phyloP scores from a whole-genome alignment of 2,797 vertebrate species.

The Hipposideros larvatus region DNA sequence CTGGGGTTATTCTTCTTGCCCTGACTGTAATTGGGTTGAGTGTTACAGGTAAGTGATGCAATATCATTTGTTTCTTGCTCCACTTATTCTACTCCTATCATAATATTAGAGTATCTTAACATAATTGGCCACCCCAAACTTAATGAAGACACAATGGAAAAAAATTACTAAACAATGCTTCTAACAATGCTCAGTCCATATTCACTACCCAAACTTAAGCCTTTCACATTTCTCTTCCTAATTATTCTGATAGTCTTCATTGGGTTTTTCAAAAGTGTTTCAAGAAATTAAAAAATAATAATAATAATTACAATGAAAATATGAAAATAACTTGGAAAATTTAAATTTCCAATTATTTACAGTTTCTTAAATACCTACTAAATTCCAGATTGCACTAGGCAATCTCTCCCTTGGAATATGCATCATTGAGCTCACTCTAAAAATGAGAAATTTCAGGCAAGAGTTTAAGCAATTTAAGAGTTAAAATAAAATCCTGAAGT shows the following conservation, averaged over 20 bases:
- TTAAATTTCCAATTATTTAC: background rate
- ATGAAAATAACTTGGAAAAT: background rate
- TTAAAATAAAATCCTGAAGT: background rate
- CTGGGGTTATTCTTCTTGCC: slow-evolving; percentile 29
- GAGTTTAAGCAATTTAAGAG: background rate
- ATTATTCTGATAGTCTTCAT: background rate
- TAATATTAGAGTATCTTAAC: background rate
- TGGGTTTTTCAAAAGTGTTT: background rate
- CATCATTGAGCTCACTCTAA: background rate
- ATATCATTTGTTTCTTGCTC: background rate
- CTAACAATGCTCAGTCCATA: background rate
- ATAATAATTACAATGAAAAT: background rate
- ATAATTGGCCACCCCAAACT: background rate
- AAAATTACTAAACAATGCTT: background rate
- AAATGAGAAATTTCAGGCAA: background rate
- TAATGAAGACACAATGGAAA: background rate
- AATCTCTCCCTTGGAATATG: background rate
- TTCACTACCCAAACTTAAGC: background rate
- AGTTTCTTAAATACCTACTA: background rate
- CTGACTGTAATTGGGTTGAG: slow-evolving; percentile 25
- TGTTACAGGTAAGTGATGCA: slow-evolving; percentile 61
- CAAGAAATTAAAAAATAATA: background rate
- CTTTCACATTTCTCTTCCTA: background rate
- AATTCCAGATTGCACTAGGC: background rate
- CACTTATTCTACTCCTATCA: background rate